Base-by-base conservation (phyloP, 2,888 invertebrate genomes). In the Petrophora chlorosata region DNA sequence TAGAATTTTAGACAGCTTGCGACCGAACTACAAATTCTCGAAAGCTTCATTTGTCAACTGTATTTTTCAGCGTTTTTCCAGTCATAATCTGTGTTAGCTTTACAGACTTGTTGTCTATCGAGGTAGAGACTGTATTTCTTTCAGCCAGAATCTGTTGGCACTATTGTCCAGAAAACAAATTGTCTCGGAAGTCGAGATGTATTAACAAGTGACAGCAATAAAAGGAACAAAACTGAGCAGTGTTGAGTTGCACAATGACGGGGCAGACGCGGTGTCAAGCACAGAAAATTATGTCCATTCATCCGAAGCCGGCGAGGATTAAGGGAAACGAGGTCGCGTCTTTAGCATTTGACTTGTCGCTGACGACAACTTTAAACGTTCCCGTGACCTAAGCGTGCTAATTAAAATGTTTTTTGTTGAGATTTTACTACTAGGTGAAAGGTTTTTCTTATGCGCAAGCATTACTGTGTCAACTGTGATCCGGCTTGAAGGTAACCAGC, bases 211-310 rank as follows among this genome's bases (percentile, higher is more conserved):
- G 72, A 72, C 71, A 71, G 81, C 74, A 79, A 82, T 84, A 82
- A 85, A 85, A 85, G 66, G 76, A 76, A 80, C 77, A 79, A 82
- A 82, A 76, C 73, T 61, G 60, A 54, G 62, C 70, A 66, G 70
- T 71, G 76, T 79, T 71, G 76, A 73, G 72, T 68, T 67, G 43
- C 73, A 82, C 86, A 85, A 84, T 85, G 83, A 80, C 76, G 73
- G 65, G 67, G 70, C 63, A 77, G 85, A 84, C 80, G 72, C 78
- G 74, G 82, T 85, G 85, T 90, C 87, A 89, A 87, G 87, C 82
- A 78, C 85, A 87, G 87, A 83, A 87, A 88, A 88, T 89, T 85
- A 85, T 88, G 84, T 87, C 82, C 85, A 88, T 89, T 90, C 85
- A 88, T 77, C 81, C 79, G 65, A 76, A 65, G 79, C 74, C 67